Evolutionary conservation across 2,888 invertebrate species (phyloP), one percentile per base, ranked within the genome.

Genomic region (Laspeyria flexula): DNA sequence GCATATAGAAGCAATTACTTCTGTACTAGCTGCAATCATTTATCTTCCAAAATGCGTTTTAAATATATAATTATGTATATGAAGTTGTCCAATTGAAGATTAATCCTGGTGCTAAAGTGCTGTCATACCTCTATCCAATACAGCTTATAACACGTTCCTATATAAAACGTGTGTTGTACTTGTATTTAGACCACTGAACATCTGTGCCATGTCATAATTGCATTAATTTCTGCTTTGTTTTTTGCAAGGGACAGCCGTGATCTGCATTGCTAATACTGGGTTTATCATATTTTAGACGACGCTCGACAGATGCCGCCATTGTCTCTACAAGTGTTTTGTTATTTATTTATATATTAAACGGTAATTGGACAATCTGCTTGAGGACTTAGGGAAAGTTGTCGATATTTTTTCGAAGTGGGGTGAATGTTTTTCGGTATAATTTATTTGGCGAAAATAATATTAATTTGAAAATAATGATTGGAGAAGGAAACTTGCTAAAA

Each of bases 221-320:
- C 70, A 75, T 75, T 73, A 75, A 77, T 76, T 72, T 62, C 57
- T 73, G 75, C 71, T 77, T 75, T 71, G 75, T 71, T 78, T 75
- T 77, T 75, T 70, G 55, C 42, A 51, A 60, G 58, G 71, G 70
- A 71, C 66, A 60, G 59, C 52, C 53, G 59, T 54, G 59, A 76
- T 78, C 71, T 74, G 79, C 74, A 78, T 69, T 78, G 76, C 78
- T 76, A 78, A 78, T 78, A 33, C 29, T 43, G 39, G 48, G 65
- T 63, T 70, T 72, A 73, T 73, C 71, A 73, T 73, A 70, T 61
- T 65, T 52, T 48, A 51, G 37, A 25, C 43, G 50, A 54, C 55
- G 51, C 37, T 43, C 41, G 34, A 49, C 79, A 78, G 77, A 76
- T 75, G 79, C 54, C 66, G 66, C 55, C 60, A 39, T 71, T 72